These are phyloP conservation scores for Betta splendens DNA, from an alignment of 2,797 vertebrate genomes.

Conservation along the genomic window DNA sequence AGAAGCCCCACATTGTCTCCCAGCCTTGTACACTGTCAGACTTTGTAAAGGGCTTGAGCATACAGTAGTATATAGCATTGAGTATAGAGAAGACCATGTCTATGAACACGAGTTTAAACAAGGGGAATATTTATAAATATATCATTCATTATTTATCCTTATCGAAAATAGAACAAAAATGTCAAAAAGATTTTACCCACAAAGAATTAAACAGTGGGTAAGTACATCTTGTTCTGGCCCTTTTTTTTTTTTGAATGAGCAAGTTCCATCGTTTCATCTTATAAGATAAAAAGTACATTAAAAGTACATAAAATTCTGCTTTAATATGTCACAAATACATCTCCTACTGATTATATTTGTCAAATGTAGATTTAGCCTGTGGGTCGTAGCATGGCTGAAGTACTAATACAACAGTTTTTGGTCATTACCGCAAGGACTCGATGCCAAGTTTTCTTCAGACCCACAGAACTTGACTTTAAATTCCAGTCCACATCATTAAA, in stretches of 20 bases:
- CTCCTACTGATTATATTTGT: not conserved
- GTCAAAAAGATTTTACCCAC: slow-evolving; percentile 31
- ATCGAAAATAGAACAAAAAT: slow-evolving; percentile 34
- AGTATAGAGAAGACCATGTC: not conserved
- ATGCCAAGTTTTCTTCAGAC: slow-evolving; percentile 16
- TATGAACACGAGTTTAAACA: slow-evolving; percentile 18
- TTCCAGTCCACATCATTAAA: slow-evolving; percentile 29
- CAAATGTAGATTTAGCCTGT: slow-evolving; percentile 8
- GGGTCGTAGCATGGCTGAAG: slow-evolving; percentile 16
- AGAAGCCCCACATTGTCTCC: slow-evolving; percentile 52
- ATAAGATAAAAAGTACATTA: no score
- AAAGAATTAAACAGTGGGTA: slow-evolving; percentile 37
- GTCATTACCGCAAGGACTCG: slow-evolving; percentile 7
- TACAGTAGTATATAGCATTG: no score
- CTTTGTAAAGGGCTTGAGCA: slow-evolving; percentile 2
- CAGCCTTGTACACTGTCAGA: slow-evolving; percentile 22
- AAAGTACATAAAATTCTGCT: no score
- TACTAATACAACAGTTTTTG: slow-evolving; percentile 5
- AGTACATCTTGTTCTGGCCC: slow-evolving; percentile 41
- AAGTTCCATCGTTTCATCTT: not conserved
- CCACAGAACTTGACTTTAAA: slow-evolving; percentile 8
- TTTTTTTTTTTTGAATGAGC: slow-evolving; percentile 29
- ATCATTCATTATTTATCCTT: slow-evolving; percentile 39
- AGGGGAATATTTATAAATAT: slow-evolving; percentile 14
- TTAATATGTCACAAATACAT: slow-evolving; percentile 15